A percentile compares a stretch with the other conserved stretches of the same genome.
These are phyloP conservation scores for Prunella fulvescens DNA, from an alignment of 2,113 vertebrate species.

Conservation along the genomic window DNA sequence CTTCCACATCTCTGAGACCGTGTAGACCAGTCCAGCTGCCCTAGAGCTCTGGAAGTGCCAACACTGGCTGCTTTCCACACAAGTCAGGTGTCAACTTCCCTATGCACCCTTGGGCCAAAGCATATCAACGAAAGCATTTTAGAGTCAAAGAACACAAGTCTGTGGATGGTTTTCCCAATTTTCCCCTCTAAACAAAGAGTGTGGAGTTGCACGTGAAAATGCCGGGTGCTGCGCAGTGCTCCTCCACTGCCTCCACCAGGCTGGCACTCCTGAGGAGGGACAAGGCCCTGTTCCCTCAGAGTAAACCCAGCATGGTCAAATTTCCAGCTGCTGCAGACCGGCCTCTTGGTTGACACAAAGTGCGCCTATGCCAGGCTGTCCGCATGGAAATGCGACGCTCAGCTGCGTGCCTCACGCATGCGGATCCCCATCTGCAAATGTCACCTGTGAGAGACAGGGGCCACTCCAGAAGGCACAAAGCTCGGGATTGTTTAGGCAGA, in stretches of 20 bases:
- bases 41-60: not conserved
- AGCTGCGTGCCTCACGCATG: not conserved
- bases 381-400: not conserved
- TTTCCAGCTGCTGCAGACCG: not conserved
- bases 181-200: not conserved
- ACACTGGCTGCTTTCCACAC: not conserved
- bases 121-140: not conserved
- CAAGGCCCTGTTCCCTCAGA: fast-evolving
- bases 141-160: not conserved
- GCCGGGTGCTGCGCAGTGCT: fast-evolving
- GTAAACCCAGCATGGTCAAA: not conserved
- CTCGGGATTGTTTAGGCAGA: constrained; percentile 59
- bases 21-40: not conserved
- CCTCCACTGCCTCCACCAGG: not conserved
- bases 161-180: not conserved
- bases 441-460: constrained; percentile 59
- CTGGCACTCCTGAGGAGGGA: not conserved
- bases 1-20: not conserved
- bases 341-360: not conserved
- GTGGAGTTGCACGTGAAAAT: not conserved
- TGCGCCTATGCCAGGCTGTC: not conserved
- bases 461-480: constrained; percentile 53
- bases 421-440: constrained; percentile 39
- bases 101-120: not conserved
- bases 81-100: not conserved